Evolutionary conservation across 2,113 vertebrate species (phyloP), one percentile per base, ranked within the genome.

Genomic region (Pelobates fuscus): DNA sequence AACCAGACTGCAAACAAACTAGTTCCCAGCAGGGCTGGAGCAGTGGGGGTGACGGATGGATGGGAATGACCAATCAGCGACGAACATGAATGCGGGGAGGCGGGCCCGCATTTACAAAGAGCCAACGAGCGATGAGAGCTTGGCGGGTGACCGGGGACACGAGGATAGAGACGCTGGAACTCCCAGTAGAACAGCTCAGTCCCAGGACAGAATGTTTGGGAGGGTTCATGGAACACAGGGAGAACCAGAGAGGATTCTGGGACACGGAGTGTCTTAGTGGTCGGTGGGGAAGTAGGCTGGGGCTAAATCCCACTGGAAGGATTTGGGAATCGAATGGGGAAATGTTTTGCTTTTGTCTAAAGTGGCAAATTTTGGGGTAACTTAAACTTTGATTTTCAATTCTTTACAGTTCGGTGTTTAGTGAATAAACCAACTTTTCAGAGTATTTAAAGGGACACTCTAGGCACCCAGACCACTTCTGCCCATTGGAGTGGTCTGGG

Each of bases 1-100:
- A n/a, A n/a, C n/a, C n/a, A n/a, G n/a, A n/a, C n/a, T n/a, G 18
- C 25, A 24, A 52, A 55, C 44, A 75, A 75, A 67, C 72, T 75
- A 75, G 32, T 75, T 59, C 72, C 54, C 72, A 67, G 27, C 15
- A 29, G 46, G 26, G 63, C 30, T 6, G 63, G 37, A 30, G 46
- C 44, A 17, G 24, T 15, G 41, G 2, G 62, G 43, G 3, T 75
- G 72, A 65, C 72, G 5, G 32, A 10, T 10, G 32, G 10, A 49
- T 7, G 2, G 29, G 21, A 5, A 17, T 25, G 5, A 11, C 72
- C 72, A 75, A 75, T 75, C 32, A 58, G 3, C 1, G 25, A 30
- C 1, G 2, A 18, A 18, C 17, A 24, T 1, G 15, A 21, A 24
- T 14, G 43, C 0, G 8, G 15, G 27, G 15, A 32, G 63, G 52